Conservation (phyloP, 2,888 invertebrate genomes). For the Zygogramma bicolorata region DNA sequence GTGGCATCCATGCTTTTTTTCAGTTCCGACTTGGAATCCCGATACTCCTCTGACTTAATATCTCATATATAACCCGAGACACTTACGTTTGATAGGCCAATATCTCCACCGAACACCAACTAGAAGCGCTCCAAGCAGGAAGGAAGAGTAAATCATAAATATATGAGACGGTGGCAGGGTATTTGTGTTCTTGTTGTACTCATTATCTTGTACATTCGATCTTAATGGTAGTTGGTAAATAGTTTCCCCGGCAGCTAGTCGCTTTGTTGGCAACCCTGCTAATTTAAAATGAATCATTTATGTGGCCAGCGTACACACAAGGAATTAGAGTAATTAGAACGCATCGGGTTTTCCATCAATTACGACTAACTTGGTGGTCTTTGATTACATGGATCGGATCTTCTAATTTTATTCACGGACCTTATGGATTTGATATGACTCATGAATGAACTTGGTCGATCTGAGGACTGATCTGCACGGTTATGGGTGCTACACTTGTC, state of each 20-base stretch:
- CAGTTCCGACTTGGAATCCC: not conserved
- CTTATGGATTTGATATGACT: not conserved
- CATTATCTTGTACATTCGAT: conserved; percentile 62
- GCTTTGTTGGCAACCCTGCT: conserved; percentile 39
- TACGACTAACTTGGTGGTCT: conserved; percentile 20
- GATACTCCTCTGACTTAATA: not conserved
- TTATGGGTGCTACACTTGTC: not conserved
- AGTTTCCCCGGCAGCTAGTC: conserved; percentile 54
- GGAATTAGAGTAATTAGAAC: conserved; percentile 56
- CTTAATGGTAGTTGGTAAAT: conserved; percentile 65
- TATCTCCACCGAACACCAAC: conserved; percentile 18
- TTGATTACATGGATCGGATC: conserved; percentile 14
- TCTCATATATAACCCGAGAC: not conserved
- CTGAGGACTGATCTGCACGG: too few relatives aligned
- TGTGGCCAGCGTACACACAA: conserved; percentile 51
- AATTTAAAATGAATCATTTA: conserved; percentile 61
- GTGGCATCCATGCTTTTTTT: not conserved
- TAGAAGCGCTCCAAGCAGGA: conserved; percentile 26
- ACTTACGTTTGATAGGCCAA: not conserved
- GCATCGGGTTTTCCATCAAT: conserved; percentile 23
- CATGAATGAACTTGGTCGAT: not conserved
- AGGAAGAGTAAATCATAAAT: conserved; percentile 36
- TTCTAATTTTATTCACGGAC: not conserved
- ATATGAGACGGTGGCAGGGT: conserved; percentile 27
- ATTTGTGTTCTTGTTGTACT: conserved; percentile 58